A percentile compares a stretch with the other conserved stretches of the same genome.
phyloP scores from a whole-genome alignment of 2,888 invertebrate species.

The Pyralis farinalis region DNA sequence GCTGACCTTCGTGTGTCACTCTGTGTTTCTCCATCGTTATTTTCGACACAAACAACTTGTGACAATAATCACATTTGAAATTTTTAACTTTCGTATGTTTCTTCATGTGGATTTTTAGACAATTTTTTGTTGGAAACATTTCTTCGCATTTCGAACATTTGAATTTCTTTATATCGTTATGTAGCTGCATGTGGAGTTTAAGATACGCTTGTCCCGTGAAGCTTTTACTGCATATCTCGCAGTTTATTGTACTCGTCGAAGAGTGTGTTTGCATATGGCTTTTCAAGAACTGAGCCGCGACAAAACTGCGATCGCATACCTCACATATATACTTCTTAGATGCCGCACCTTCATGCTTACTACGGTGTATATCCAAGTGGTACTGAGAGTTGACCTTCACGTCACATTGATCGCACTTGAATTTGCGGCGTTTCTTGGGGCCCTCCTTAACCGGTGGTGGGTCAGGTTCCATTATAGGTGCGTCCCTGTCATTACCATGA shows the following conservation, averaged over 20 bases:
- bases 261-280: slow-evolving; percentile 76
- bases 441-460: slow-evolving; percentile 46
- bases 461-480: slow-evolving; percentile 54
- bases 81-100: slow-evolving; percentile 75
- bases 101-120: slow-evolving; percentile 72
- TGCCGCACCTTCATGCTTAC: slow-evolving; percentile 65
- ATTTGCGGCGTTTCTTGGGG: slow-evolving; percentile 66
- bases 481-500: slow-evolving; percentile 67
- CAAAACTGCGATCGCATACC: slow-evolving; percentile 69
- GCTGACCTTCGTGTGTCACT: slow-evolving; percentile 67
- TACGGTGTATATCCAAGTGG: slow-evolving; percentile 69
- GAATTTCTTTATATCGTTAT: slow-evolving; percentile 72
- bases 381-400: slow-evolving; percentile 75
- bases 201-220: slow-evolving; percentile 73
- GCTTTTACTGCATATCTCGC: slow-evolving; percentile 67
- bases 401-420: slow-evolving; percentile 70
- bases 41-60: slow-evolving; percentile 69
- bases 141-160: slow-evolving; percentile 74
- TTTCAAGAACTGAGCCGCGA: slow-evolving; percentile 71
- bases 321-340: slow-evolving; percentile 70
- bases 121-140: slow-evolving; percentile 73
- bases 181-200: slow-evolving; percentile 72
- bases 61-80: slow-evolving; percentile 70
- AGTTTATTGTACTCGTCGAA: slow-evolving; percentile 62
- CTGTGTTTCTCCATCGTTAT: slow-evolving; percentile 74